Evolutionary conservation across 2,888 invertebrate genomes (phyloP).

Genomic region (Epinotia brunnichana): DNA sequence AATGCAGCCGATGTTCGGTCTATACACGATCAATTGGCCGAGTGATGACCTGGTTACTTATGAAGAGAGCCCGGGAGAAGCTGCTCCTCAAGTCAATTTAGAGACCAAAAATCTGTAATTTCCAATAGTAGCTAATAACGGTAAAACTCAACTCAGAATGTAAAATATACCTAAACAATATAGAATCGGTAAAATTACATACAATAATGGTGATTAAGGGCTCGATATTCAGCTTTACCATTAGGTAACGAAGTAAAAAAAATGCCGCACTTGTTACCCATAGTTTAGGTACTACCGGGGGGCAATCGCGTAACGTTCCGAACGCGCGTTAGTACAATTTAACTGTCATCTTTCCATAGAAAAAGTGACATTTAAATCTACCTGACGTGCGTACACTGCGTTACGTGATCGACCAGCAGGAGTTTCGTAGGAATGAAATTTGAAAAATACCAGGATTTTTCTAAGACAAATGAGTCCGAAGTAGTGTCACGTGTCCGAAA

Average conservation of each 20-base stretch:
- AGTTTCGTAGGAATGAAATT: neutral
- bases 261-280: neutral
- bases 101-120: neutral
- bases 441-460: neutral
- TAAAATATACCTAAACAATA: no score
- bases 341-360: no score
- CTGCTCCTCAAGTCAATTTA: neutral
- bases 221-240: no score
- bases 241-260: neutral
- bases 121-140: neutral
- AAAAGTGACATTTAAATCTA: no score
- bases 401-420: no score
- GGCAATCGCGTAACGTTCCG: no score
- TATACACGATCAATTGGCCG: slow-evolving; percentile 13
- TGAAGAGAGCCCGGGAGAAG: neutral
- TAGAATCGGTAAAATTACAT: no score
- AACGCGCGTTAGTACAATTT: no score
- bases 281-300: no score
- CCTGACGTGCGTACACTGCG: no score
- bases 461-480: neutral
- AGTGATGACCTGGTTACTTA: slow-evolving; percentile 17
- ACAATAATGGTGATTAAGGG: no score
- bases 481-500: slow-evolving; percentile 7
- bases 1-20: slow-evolving; percentile 49
- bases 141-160: neutral